Conservation (phyloP, 2,113 vertebrate genomes). For the Lasiurus borealis region DNA sequence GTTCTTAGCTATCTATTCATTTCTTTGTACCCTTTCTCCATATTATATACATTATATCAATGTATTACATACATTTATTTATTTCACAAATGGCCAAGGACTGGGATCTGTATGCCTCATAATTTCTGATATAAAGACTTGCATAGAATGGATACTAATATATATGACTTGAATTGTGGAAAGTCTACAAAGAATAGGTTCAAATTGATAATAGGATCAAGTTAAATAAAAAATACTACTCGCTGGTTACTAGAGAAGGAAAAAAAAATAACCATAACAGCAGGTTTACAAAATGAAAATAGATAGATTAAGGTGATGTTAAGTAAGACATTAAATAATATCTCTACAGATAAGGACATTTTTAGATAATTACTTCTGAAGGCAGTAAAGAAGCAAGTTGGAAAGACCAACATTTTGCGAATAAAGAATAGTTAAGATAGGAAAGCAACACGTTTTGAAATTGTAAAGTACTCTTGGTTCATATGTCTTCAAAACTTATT, state of each 20-base stretch:
- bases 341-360: not conserved
- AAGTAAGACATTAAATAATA: conserved; percentile 56
- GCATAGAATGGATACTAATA: conserved; percentile 7
- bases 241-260: not conserved
- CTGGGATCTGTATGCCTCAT: not conserved
- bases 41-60: not conserved
- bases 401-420: not conserved
- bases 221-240: not conserved
- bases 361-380: conserved; percentile 45
- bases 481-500: conserved; percentile 5
- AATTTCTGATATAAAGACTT: not conserved
- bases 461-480: not conserved
- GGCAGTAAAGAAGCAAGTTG: not conserved
- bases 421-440: conserved; percentile 32
- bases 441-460: conserved; percentile 45
- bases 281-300: conserved; percentile 47
- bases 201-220: conserved; percentile 2
- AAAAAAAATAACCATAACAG: conserved; percentile 27
- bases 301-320: not conserved
- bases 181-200: conserved; percentile 35
- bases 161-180: conserved; percentile 40
- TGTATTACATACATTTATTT: not conserved
- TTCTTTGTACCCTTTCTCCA: not conserved
- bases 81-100: not conserved
- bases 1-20: not conserved